Evolutionary conservation across 2,113 vertebrate genomes (phyloP), one percentile per base, ranked within the genome.

Genomic region (Microtus pennsylvanicus): DNA sequence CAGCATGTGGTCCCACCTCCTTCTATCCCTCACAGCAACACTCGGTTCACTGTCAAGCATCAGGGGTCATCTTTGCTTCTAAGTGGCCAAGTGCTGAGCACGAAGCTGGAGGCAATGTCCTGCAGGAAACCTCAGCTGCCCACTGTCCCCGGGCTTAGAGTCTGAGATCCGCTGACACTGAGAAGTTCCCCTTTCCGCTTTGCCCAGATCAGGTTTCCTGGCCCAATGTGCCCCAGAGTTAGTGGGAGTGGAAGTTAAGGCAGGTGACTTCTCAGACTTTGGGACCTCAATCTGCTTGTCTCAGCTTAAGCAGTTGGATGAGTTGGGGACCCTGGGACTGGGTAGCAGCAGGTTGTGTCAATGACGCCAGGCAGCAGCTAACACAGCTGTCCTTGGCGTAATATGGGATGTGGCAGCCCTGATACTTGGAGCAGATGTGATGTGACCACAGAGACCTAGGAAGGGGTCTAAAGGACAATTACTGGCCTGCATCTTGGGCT

Each of bases 221-320:
- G 72, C 1, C 10, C 1, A 0, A 42, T 28, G 1, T 1, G 72
- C 35, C 58, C 50, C 30, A 10, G 5, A 67, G 50, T 0, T 0
- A 10, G 13, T 21, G 4, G 1, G 22, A 35, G 12, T 0, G 3
- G 10, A 87, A 77, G 38, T 1, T 38, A 74, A 42, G 38, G 55
- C 38, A 1, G 11, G 35, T 7, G 50, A 55, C 45, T 0, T 3
- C 67, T 72, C 42, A 16, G 58, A 33, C 65, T n/a, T 76, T 33
- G 81, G 33, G n/a, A 24, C n/a, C n/a, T 1, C 0, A 35, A 30
- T 58, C 9, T 2, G 50, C 8, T 16, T 38, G 38, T 33, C n/a
- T 77, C 4, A 17, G n/a, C 67, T 7, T 11, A 22, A 42, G 30
- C 75, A 13, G 28, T 13, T 42, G 10, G 4, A 1, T 16, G 3